These are phyloP conservation scores for Ectropis grisescens DNA, from an alignment of 1,140 invertebrate species.

Conservation along the genomic window DNA sequence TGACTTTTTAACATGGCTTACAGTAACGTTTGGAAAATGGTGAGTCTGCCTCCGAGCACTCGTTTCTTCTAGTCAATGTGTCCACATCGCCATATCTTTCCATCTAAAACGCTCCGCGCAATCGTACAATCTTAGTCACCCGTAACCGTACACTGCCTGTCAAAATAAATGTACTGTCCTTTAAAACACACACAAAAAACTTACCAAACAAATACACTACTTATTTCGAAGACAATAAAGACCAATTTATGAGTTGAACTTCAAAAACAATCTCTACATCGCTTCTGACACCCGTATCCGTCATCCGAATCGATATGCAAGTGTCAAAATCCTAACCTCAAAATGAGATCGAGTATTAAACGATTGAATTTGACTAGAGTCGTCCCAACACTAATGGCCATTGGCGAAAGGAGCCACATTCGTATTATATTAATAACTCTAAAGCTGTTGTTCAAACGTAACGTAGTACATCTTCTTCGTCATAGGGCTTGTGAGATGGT, in stretches of 20 bases:
- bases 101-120: constrained; percentile 55
- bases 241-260: constrained; percentile 12
- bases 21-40: too few species aligned
- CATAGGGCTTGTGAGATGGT: too few species aligned
- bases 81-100: constrained; percentile 35
- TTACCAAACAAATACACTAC: constrained; percentile 13
- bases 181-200: constrained; percentile 38
- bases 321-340: constrained; percentile 37
- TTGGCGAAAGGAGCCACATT: too few species aligned
- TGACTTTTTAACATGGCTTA: too few species aligned
- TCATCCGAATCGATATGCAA: constrained; percentile 26
- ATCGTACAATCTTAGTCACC: constrained; percentile 53
- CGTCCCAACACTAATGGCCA: too few species aligned
- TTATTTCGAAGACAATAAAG: constrained; percentile 17
- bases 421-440: too few species aligned
- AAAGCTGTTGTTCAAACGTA: too few species aligned
- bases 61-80: constrained; percentile 19
- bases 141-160: constrained; percentile 53
- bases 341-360: constrained; percentile 13
- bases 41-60: too few species aligned
- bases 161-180: constrained; percentile 60
- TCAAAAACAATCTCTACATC: constrained; percentile 2
- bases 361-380: constrained; percentile 26
- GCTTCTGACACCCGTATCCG: constrained; percentile 5
- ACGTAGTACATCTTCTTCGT: too few species aligned